Evolutionary conservation across 64 coral and sea anemone genomes (phyloP).

Genomic region (Dendrophyllia cribrosa): DNA sequence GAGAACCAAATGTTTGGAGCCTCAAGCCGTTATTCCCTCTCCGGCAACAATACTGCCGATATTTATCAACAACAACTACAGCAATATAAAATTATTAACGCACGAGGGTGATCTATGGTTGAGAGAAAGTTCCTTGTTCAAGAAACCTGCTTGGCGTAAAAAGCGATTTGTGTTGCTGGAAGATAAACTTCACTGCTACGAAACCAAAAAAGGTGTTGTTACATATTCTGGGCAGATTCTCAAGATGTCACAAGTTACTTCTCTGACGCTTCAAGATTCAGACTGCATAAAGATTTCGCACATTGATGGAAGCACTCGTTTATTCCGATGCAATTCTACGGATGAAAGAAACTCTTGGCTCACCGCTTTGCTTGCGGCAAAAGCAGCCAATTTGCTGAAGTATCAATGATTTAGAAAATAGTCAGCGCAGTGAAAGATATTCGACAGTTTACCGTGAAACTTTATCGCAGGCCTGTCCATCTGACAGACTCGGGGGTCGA

Average conservation of each 20-base stretch:
- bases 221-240: not conserved
- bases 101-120: slow-evolving; percentile 16
- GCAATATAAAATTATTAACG: not conserved
- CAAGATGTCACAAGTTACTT: not conserved
- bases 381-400: slow-evolving; percentile 11
- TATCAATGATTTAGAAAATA: not conserved
- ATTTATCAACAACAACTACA: slow-evolving; percentile 14
- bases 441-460: too few species aligned
- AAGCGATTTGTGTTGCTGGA: slow-evolving; percentile 25
- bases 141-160: not conserved
- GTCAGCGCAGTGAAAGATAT: too few species aligned
- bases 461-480: too few species aligned
- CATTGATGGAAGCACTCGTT: not conserved
- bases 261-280: not conserved
- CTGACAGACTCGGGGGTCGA: too few species aligned
- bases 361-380: not conserved
- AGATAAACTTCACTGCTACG: slow-evolving; percentile 36
- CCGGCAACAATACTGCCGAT: not conserved
- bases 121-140: not conserved
- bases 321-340: not conserved
- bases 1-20: not conserved
- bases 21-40: not conserved
- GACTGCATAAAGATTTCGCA: not conserved
- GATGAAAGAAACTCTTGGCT: slow-evolving; percentile 11
- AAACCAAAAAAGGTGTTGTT: slow-evolving; percentile 1